Base-by-base conservation (phyloP, 1,140 invertebrate species). In the Drosophila pseudoananassae region DNA sequence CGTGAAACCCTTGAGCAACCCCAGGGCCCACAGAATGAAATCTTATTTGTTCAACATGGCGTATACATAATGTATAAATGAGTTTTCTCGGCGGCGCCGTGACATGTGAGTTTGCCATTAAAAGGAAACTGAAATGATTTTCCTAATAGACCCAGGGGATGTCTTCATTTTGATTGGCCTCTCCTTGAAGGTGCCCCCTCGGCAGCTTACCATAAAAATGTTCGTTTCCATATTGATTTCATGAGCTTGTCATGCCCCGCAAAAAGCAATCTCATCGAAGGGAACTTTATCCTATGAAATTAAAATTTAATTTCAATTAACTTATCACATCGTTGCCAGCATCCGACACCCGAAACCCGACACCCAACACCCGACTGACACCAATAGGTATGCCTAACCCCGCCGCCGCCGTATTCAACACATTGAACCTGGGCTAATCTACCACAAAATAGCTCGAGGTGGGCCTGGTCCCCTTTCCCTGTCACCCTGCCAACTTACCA, bases 271-370 rank as follows among this genome's bases (percentile, higher is more conserved):
- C 66, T 69, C 66, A 31, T 70, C 66, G 51, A 69, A 69, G 60
- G 71, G 4, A 57, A 75, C 71, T 75, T 75, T 75, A 74, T 53
- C 38, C 52, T 60, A 57, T 66, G 71, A 75, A 75, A 75, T 75
- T 75, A 75, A 75, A 75, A 75, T 75, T 75, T 75, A 75, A 75
- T 75, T 75, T 75, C 71, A 75, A 75, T 75, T 75, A 75, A 75
- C 71, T 75, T 75, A 75, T 75, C 71, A 75, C 71, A 73, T 73
- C 70, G 69, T 73, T 75, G 56, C 56, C 70, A 53, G 69, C 61
- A 47, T 54, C 65, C 63, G 63, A 69, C 65, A 55, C 63, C 66
- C 43, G 51, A 69, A 69, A 69, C 43, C 46, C 60, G 60, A 72
- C 66, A 72, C 53, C 65, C 63, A 40, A 68, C 65, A 55, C 63